Base-by-base conservation (phyloP, 2,888 invertebrate species). In the Gymnoscelis rufifasciata region DNA sequence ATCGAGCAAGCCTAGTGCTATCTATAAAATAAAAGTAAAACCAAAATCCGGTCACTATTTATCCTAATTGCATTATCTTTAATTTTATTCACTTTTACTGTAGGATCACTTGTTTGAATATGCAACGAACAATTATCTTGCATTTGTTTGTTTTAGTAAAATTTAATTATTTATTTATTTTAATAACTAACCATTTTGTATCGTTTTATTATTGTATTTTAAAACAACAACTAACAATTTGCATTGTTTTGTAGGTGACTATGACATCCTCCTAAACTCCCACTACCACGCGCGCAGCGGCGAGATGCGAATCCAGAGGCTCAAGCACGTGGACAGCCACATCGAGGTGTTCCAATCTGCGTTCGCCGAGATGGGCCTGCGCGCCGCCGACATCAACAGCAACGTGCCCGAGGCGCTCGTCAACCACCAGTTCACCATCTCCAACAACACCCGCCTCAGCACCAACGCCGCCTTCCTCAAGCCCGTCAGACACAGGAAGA, bases 221-320 rank as follows among this genome's bases (percentile, higher is more conserved):
- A 19, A 19, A 19, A 3, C 2, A 3, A 19, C n/a, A n/a, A n/a
- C n/a, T n/a, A n/a, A n/a, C n/a, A n/a, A n/a, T n/a, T n/a, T 15
- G 2, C 1, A 15, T 13, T 33, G 19, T 19, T 59, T 78, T 71
- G 10, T 59, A 88, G 88, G 86, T 68, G 88, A 88, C 59, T 86
- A 87, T 62, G 88, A 88, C 45, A 67, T 86, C 8, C 61, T 84
- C 1, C 79, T 83, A 71, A 87, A 88, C 66, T 79, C 83, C 5
- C 72, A 76, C 52, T 82, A 81, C 65, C 88, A 88, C 62, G 71
- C 87, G 3, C 79, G 86, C 13, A 86, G 84, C 1, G 88, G 88
- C 26, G 86, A 88, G 55, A 69, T 88, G 74, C 84, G 76, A 48
- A 72, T 88, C 12, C 83, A 88, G 58, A 74, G 79, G 48, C 84